A percentile compares a stretch with the other conserved stretches of the same genome.
Conservation (phyloP, 2,888 invertebrate species). For the Ernsta delagoae region DNA sequence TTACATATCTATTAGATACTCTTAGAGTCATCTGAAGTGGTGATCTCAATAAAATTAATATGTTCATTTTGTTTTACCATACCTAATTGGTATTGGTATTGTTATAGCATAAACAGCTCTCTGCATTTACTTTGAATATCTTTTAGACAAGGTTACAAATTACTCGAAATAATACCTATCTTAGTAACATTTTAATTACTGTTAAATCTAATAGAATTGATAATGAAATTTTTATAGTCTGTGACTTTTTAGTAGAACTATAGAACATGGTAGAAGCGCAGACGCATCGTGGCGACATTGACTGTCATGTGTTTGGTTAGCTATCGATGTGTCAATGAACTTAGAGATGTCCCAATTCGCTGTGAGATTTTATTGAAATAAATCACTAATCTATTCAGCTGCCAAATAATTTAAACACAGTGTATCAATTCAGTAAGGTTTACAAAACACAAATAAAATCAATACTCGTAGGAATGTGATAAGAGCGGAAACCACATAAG, state of each 20-base stretch:
- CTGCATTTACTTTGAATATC: too few relatives aligned
- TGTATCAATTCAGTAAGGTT: too few relatives aligned
- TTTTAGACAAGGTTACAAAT: too few relatives aligned
- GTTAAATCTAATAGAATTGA: not conserved
- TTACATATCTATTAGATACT: too few relatives aligned
- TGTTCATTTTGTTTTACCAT: too few relatives aligned
- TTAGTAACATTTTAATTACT: not conserved
- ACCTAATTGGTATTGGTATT: too few relatives aligned
- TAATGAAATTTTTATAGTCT: not conserved
- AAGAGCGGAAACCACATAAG: not conserved
- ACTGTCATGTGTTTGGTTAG: constrained; percentile 62
- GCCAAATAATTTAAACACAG: not conserved
- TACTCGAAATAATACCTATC: too few relatives aligned
- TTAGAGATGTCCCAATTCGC: constrained; percentile 60
- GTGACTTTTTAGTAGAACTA: not conserved
- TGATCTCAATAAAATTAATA: too few relatives aligned
- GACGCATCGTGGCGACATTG: constrained; percentile 59
- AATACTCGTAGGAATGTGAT: too few relatives aligned
- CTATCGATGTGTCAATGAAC: constrained; percentile 71
- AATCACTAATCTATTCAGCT: constrained; percentile 1
- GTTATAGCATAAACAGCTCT: too few relatives aligned
- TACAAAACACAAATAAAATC: too few relatives aligned
- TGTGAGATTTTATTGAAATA: constrained; percentile 47
- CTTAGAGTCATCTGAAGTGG: too few relatives aligned
- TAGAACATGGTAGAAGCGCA: constrained; percentile 48